Evolutionary conservation across 2,113 vertebrate genomes (phyloP).

Genomic region (Microcebus ravelobensis): DNA sequence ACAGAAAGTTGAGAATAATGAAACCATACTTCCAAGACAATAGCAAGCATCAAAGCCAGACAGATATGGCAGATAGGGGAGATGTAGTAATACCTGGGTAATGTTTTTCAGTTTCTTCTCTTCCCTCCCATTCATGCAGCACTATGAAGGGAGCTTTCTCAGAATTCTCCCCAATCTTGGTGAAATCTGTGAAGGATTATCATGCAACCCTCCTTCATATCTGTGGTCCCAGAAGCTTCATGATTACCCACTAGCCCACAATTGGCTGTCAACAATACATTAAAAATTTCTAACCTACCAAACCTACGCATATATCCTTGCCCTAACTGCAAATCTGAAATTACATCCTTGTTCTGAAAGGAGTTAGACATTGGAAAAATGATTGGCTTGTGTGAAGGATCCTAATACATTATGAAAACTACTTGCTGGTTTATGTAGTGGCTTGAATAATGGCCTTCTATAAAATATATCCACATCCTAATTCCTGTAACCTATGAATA

Average conservation of each 20-base stretch:
- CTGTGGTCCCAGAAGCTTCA: neutral
- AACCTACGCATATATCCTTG: neutral
- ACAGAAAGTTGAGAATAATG: neutral
- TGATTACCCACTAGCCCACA: too few relatives aligned
- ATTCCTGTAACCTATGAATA: neutral
- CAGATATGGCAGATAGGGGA: neutral
- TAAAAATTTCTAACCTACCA: neutral
- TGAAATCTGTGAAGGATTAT: neutral
- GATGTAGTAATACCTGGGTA: too few relatives aligned
- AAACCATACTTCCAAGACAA: neutral
- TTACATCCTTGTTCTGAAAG: neutral
- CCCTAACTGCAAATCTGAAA: neutral
- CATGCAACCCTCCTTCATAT: neutral
- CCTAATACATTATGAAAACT: neutral
- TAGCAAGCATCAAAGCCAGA: neutral
- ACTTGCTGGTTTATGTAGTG: neutral
- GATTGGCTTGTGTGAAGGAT: neutral
- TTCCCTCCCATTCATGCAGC: neutral
- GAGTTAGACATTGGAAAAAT: neutral
- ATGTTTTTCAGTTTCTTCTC: neutral
- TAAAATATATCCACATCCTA: neutral
- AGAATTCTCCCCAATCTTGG: neutral
- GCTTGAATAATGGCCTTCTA: neutral
- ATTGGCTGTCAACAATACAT: neutral
- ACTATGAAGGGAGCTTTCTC: neutral